Percentiles rank a stretch among this genome's conserved stretches.
These are phyloP conservation scores for Hippopotamyrus pictus DNA, from an alignment of 2,797 vertebrate genomes.

Conservation along the genomic window DNA sequence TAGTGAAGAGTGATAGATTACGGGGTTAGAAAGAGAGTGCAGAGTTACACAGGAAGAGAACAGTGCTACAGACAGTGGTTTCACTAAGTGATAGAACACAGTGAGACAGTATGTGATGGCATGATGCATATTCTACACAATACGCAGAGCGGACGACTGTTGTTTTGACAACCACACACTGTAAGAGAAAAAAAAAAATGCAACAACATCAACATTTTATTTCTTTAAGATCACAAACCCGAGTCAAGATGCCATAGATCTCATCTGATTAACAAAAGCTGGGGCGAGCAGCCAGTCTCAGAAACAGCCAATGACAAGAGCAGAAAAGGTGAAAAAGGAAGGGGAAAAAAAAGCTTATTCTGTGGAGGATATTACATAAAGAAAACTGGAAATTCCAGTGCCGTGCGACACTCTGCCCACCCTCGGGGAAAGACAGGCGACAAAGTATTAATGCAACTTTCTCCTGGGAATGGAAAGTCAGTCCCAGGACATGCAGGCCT, in stretches of 20 bases:
- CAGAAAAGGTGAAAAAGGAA: slow-evolving; percentile 6
- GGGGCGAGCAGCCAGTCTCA: background rate
- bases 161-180: background rate
- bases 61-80: background rate
- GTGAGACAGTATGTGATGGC: background rate
- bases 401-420: background rate
- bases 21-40: background rate
- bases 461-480: background rate
- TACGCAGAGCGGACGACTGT: background rate
- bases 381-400: background rate
- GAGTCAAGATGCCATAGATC: background rate
- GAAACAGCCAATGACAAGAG: background rate
- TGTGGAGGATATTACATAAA: background rate
- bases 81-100: background rate
- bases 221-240: background rate
- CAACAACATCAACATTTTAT: background rate
- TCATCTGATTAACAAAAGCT: background rate
- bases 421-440: background rate
- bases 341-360: background rate
- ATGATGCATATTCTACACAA: background rate
- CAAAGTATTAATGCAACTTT: background rate
- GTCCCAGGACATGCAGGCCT: background rate
- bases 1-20: background rate
- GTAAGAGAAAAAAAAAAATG: background rate
- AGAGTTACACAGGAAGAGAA: background rate